These are phyloP conservation scores for Eupithecia insigniata DNA, from an alignment of 2,888 invertebrate genomes.

Conservation along the genomic window DNA sequence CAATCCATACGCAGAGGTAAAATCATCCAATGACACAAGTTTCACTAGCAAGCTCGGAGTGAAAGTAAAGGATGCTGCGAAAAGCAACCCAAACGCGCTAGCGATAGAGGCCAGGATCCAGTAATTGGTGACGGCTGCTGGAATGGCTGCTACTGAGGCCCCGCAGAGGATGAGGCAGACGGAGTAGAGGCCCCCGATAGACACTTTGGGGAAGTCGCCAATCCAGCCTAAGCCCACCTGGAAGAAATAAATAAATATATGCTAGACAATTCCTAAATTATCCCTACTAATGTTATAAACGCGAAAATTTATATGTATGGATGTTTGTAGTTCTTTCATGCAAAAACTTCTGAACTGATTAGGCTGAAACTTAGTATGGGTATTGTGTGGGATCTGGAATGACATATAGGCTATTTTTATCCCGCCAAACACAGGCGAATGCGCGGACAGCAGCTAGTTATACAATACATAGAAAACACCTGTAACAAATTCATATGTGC, in stretches of 20 bases:
- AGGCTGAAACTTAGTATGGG: too few species aligned
- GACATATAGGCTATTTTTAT: too few species aligned
- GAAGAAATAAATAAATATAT: slow-evolving; percentile 39
- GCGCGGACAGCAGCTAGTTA: too few species aligned
- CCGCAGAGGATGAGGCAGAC: slow-evolving; percentile 89
- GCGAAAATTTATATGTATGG: too few species aligned
- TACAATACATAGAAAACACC: background rate
- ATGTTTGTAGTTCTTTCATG: too few species aligned
- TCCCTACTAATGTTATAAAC: too few species aligned
- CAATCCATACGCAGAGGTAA: slow-evolving; percentile 96
- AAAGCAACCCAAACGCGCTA: slow-evolving; percentile 93
- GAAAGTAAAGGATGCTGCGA: slow-evolving; percentile 95
- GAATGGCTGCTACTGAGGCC: slow-evolving; percentile 85
- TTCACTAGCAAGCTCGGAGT: slow-evolving; percentile 95
- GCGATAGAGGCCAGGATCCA: slow-evolving; percentile 78
- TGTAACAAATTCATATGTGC: background rate
- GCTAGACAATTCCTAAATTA: too few species aligned
- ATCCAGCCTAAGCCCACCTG: slow-evolving; percentile 93
- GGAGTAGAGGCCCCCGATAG: slow-evolving; percentile 92
- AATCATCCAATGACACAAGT: slow-evolving; percentile 94
- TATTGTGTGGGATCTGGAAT: too few species aligned
- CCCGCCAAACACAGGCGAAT: too few species aligned
- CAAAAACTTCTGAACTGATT: too few species aligned
- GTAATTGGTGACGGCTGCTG: slow-evolving; percentile 79
- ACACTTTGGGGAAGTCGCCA: slow-evolving; percentile 93